Evolutionary conservation across 1,140 invertebrate species (phyloP).

Genomic region (Magallana angulata): DNA sequence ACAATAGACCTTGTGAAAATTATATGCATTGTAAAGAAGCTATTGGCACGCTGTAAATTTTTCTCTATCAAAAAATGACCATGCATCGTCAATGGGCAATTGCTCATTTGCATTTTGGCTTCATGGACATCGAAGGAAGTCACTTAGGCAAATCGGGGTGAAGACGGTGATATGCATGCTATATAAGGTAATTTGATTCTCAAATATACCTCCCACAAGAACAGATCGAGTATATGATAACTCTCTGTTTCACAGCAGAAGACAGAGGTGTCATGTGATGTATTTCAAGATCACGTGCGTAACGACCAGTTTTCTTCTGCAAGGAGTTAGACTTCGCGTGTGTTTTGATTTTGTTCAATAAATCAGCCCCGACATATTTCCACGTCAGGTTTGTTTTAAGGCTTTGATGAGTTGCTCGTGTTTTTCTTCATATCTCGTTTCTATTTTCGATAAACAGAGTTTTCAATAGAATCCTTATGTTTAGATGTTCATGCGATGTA

Average conservation of each 20-base stretch:
- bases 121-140: not conserved
- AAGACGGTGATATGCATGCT: not conserved
- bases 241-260: slow-evolving; percentile 14
- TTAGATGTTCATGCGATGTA: too few species aligned
- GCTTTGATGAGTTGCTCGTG: slow-evolving; percentile 20
- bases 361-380: not conserved
- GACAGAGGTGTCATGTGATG: slow-evolving; percentile 4
- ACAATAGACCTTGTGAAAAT: too few species aligned
- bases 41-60: too few species aligned
- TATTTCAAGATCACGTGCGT: slow-evolving; percentile 20
- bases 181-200: slow-evolving; percentile 13
- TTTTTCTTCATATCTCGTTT: slow-evolving; percentile 1
- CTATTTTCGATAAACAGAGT: too few species aligned
- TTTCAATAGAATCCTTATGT: too few species aligned
- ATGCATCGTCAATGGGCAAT: too few species aligned
- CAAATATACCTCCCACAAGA: slow-evolving; percentile 14
- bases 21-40: too few species aligned
- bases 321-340: not conserved
- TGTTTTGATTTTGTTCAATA: slow-evolving; percentile 24
- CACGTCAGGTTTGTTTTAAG: not conserved
- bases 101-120: not conserved
- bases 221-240: not conserved
- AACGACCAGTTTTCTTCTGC: not conserved
- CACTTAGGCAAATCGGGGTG: not conserved
- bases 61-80: too few species aligned